Conservation (phyloP, 2,888 invertebrate genomes). For the Oligia strigilis region DNA sequence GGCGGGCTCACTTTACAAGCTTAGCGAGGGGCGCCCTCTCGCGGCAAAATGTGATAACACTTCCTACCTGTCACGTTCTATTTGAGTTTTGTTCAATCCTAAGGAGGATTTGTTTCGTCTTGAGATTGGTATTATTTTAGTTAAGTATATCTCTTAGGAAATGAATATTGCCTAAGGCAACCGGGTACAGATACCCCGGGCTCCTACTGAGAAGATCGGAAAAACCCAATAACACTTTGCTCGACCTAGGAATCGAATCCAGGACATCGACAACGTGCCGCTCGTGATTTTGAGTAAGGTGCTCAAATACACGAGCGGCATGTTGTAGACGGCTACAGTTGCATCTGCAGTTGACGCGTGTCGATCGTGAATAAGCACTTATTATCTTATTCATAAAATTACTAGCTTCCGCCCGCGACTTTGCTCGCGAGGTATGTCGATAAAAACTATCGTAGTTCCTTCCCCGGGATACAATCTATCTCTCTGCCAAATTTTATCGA, state of each 20-base stretch:
- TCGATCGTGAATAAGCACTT: too few relatives aligned
- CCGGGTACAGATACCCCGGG: not conserved
- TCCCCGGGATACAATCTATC: too few relatives aligned
- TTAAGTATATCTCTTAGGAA: not conserved
- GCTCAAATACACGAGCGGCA: too few relatives aligned
- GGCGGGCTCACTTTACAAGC: constrained; percentile 49
- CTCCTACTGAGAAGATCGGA: not conserved
- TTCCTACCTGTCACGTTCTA: constrained; percentile 22
- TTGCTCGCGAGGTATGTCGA: too few relatives aligned
- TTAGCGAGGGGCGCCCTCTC: constrained; percentile 43
- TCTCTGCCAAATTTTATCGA: too few relatives aligned
- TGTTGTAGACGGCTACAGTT: too few relatives aligned
- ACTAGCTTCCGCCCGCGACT: not conserved
- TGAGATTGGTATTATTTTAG: not conserved
- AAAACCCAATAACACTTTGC: not conserved
- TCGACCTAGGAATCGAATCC: not conserved
- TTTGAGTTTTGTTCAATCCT: constrained; percentile 42
- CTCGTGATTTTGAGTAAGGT: too few relatives aligned
- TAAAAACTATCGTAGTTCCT: too few relatives aligned
- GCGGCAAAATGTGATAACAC: constrained; percentile 23
- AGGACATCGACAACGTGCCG: not conserved
- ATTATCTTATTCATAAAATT: not conserved
- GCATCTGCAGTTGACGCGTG: too few relatives aligned
- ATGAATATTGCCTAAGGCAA: not conserved
- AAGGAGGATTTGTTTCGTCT: constrained; percentile 25